phyloP scores from a whole-genome alignment of 2,797 vertebrate genomes.

The Periparus ater region DNA sequence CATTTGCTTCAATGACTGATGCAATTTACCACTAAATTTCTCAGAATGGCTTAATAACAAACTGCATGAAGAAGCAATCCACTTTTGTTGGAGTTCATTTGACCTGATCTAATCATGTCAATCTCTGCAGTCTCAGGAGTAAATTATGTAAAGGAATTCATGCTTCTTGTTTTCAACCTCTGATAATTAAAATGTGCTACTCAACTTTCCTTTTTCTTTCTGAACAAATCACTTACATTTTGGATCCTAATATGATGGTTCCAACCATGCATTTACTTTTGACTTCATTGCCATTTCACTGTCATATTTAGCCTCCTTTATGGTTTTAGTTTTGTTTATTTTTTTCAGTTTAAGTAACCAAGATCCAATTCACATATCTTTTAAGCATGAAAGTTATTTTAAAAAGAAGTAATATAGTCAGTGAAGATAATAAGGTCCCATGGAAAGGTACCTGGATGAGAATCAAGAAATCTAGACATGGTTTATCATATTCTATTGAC shows the following conservation, averaged over 20 bases:
- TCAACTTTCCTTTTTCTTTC: not conserved
- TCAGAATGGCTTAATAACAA: not conserved
- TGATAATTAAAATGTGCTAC: not conserved
- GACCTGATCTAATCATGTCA: not conserved
- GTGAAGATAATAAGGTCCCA: not conserved
- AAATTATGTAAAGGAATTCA: not conserved
- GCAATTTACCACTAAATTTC: constrained; percentile 1
- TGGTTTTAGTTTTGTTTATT: fast-evolving
- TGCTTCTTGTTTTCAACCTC: not conserved
- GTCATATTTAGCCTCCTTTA: not conserved
- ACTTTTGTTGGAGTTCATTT: not conserved
- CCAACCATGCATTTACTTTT: not conserved
- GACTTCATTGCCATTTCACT: not conserved
- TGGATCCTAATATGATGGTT: not conserved
- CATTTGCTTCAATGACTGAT: constrained; percentile 1
- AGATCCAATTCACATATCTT: not conserved
- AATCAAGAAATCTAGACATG: not conserved
- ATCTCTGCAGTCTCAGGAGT: not conserved
- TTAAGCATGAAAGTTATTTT: not conserved
- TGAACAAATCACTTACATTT: not conserved
- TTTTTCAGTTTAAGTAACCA: not conserved
- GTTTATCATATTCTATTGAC: not conserved
- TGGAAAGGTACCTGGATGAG: not conserved
- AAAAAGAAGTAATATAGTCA: not conserved
- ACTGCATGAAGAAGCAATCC: not conserved